Evolutionary conservation across 2,888 invertebrate genomes (phyloP).

Genomic region (Chrysopilus asiliformis): DNA sequence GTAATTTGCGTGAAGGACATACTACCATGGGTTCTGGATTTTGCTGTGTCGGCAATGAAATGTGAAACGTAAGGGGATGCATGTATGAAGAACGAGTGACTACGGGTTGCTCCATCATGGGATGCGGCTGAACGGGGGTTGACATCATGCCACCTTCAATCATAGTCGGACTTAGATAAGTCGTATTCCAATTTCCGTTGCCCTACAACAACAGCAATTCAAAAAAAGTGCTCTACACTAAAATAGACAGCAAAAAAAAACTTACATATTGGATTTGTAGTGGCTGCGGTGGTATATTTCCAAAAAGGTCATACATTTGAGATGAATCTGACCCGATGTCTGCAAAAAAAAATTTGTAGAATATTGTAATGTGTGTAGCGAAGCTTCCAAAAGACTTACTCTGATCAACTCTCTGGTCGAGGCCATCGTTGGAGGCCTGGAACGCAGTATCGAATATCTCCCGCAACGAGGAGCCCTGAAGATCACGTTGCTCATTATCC

Average conservation of each 20-base stretch:
- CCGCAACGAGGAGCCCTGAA: constrained; percentile 20
- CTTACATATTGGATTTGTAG: constrained; percentile 14
- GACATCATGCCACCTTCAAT: too few relatives aligned
- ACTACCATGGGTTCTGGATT: too few relatives aligned
- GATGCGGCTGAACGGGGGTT: too few relatives aligned
- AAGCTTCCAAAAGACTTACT: constrained; percentile 1
- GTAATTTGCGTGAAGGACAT: too few relatives aligned
- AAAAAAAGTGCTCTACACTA: too few relatives aligned
- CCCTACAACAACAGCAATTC: too few relatives aligned
- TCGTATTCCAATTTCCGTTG: too few relatives aligned
- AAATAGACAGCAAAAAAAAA: background rate
- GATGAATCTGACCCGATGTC: constrained; percentile 7
- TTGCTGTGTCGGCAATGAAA: too few relatives aligned
- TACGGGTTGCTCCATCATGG: too few relatives aligned
- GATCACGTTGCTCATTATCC: constrained; percentile 24
- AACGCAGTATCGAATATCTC: constrained; percentile 19
- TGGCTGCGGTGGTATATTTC: constrained; percentile 8
- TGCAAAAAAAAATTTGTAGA: background rate
- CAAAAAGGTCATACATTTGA: constrained; percentile 11
- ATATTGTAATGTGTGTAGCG: background rate
- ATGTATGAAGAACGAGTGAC: too few relatives aligned
- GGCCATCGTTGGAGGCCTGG: constrained; percentile 18
- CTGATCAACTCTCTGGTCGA: constrained; percentile 7
- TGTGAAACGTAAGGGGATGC: too few relatives aligned
- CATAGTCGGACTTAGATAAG: too few relatives aligned